phyloP scores from a whole-genome alignment of 2,888 invertebrate genomes.

The Magallana nippona region DNA sequence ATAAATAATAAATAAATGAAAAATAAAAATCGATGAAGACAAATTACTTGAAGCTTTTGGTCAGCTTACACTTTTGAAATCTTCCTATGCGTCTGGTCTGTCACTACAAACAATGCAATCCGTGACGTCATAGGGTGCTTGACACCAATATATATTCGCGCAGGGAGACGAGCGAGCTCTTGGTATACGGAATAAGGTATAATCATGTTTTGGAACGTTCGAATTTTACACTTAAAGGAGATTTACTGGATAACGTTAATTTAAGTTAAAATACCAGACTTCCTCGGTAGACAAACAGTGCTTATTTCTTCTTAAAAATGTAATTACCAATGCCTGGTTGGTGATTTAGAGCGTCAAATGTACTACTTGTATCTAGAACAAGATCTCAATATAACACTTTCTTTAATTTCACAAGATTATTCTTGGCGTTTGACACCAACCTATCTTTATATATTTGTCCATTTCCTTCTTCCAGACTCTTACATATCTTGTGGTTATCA shows the following conservation, averaged over 20 bases:
- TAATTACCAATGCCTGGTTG: constrained; percentile 1
- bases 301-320: neutral
- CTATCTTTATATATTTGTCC: neutral
- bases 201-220: constrained; percentile 5
- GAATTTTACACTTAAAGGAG: neutral
- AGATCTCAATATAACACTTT: neutral
- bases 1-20: constrained; percentile 53
- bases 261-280: constrained; percentile 22
- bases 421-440: neutral
- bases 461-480: neutral
- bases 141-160: neutral
- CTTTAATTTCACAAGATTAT: constrained; percentile 27
- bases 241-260: neutral
- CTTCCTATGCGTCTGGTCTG: constrained; percentile 31
- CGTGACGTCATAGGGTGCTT: constrained; percentile 2
- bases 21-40: constrained; percentile 44
- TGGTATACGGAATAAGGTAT: constrained; percentile 18
- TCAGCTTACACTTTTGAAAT: constrained; percentile 45
- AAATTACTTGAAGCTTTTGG: constrained; percentile 39
- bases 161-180: neutral
- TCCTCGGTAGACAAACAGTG: neutral
- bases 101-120: neutral
- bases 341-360: neutral
- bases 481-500: neutral
- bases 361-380: neutral